Conservation (phyloP, 2,113 vertebrate species). For the Gorsachius goisagi region DNA sequence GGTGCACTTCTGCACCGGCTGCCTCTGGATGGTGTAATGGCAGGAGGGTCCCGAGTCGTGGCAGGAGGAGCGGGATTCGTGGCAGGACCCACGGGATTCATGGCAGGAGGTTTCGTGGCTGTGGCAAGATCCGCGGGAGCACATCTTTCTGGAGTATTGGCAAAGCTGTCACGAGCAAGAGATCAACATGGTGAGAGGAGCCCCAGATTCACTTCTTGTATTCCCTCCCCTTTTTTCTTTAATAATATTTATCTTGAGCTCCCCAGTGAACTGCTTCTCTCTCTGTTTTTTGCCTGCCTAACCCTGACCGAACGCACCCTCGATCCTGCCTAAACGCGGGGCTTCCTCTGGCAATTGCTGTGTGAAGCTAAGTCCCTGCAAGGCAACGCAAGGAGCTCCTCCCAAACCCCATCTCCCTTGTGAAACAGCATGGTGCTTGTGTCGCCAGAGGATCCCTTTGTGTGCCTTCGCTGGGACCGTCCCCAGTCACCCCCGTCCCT, state of each 20-base stretch:
- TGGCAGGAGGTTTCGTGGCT: neutral
- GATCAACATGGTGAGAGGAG: rapidly evolving
- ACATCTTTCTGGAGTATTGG: neutral
- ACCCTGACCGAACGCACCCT: rapidly evolving
- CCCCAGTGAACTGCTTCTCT: rapidly evolving
- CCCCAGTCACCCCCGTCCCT: rapidly evolving
- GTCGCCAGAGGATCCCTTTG: rapidly evolving
- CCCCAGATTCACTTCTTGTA: neutral
- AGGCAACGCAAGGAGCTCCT: rapidly evolving
- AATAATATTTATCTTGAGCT: neutral
- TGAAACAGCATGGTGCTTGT: rapidly evolving
- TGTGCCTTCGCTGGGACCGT: neutral
- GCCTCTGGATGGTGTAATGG: slow-evolving; percentile 27
- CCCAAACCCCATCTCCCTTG: neutral
- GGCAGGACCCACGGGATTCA: neutral
- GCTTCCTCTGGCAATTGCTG: neutral
- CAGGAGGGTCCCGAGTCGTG: neutral
- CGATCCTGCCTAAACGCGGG: rapidly evolving
- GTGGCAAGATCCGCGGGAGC: neutral
- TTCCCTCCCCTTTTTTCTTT: rapidly evolving
- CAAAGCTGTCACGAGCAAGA: neutral
- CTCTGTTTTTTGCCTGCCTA: neutral
- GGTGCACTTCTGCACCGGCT: neutral
- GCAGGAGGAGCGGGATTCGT: neutral
- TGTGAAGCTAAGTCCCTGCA: neutral